Conservation (phyloP, 2,113 vertebrate species). For the Hippolais icterina region DNA sequence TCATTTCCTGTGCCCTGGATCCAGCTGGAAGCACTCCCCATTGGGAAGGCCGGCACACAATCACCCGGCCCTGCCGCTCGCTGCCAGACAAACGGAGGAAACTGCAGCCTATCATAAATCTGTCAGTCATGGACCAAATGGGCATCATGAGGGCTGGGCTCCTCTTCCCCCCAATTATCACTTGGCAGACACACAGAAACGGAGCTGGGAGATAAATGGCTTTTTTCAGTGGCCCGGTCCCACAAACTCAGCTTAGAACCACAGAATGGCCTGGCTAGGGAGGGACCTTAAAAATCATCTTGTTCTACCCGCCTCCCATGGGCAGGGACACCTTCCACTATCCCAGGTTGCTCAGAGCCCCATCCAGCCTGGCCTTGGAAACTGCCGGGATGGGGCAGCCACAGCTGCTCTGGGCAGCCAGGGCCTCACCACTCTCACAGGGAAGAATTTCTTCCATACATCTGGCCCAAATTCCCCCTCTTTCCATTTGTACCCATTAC, state of each 20-base stretch:
- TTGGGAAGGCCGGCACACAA: background rate
- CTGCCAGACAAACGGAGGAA: constrained; percentile 71
- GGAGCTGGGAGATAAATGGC: background rate
- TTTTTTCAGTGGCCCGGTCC: background rate
- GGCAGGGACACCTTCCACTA: background rate
- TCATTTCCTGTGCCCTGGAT: constrained; percentile 68
- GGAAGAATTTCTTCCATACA: background rate
- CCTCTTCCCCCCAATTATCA: background rate
- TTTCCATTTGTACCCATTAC: background rate
- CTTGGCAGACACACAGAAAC: constrained; percentile 15
- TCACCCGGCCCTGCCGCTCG: background rate
- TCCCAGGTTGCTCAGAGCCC: background rate
- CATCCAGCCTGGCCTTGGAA: background rate
- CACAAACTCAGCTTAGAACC: background rate
- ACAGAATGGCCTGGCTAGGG: background rate
- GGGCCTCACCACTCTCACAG: background rate
- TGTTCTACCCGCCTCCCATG: background rate
- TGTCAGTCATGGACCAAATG: constrained; percentile 33
- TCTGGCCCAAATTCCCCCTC: background rate
- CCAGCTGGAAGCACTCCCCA: constrained; percentile 5
- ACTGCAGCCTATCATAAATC: constrained; percentile 55
- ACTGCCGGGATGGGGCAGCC: background rate
- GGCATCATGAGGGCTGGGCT: background rate
- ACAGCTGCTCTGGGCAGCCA: background rate
- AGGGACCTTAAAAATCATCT: background rate